Evolutionary conservation across 2,888 invertebrate genomes (phyloP), one percentile per base, ranked within the genome.

Genomic region (Tetranychus piercei): DNA sequence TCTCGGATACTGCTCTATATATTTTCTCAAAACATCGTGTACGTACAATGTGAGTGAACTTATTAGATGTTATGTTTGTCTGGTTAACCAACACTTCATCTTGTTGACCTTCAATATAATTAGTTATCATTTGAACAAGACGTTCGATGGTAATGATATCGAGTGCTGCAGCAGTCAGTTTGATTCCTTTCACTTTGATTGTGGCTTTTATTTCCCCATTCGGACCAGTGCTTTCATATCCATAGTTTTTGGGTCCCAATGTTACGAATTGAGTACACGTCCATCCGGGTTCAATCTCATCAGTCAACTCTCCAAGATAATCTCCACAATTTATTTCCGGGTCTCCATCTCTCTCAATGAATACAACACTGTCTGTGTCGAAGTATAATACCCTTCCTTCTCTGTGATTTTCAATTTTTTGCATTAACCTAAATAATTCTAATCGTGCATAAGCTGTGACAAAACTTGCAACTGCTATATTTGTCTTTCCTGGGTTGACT

Each of bases 301-400:
- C 80, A 0, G 81, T 82, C 77, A 82, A 76, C 69, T 82, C 81
- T 1, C 81, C 81, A 9, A 82, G 74, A 75, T 78, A 80, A 74
- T 80, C 79, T 55, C 81, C 82, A 73, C 55, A 55, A n/a, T 44
- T 7, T 20, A 73, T 64, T 45, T n/a, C 6, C 2, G 45, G 73
- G 22, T 45, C 73, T 20, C n/a, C 43, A 1, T 45, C n/a, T 1
- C 22, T 34, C 1, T 73, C 73, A 9, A 78, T 76, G 73, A 79
- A 82, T 55, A 82, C 80, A 6, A 81, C 79, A 1, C 79, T 80
- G 75, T 82, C 82, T 0, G 82, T 83, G 71, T 83, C 82, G 73
- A 77, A 81, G 77, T 83, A 82, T 8, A 73, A 22, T 3, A 64
- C 8, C 3, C 20, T n/a, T 11, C 64, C 73, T 23, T 1, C 45